Conservation (phyloP, 2,797 vertebrate species). For the Lemur catta region DNA sequence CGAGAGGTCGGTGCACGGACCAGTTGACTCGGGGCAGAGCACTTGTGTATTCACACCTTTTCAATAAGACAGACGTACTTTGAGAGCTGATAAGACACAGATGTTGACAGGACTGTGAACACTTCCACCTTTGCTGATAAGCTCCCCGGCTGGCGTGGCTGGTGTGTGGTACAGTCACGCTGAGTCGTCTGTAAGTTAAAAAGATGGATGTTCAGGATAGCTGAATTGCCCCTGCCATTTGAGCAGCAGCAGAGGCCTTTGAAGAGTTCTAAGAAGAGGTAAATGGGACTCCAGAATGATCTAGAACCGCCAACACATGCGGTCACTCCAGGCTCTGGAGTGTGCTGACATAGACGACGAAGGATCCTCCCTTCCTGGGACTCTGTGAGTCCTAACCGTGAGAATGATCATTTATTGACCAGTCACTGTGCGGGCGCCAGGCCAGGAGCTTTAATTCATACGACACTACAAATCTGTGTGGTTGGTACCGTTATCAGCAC, state of each 20-base stretch:
- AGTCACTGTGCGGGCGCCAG: neutral
- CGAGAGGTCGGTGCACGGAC: too few relatives aligned
- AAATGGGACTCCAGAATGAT: neutral
- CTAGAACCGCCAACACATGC: neutral
- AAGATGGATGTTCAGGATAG: neutral
- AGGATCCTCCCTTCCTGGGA: neutral
- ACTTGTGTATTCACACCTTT: neutral
- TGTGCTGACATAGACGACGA: rapidly evolving
- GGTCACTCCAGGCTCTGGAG: neutral
- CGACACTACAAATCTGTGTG: neutral
- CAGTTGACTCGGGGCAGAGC: rapidly evolving
- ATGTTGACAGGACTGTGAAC: neutral
- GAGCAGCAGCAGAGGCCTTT: neutral
- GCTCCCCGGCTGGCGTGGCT: neutral
- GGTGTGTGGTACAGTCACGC: rapidly evolving
- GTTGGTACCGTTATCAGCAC: neutral
- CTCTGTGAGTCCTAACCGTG: neutral
- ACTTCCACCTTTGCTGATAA: neutral
- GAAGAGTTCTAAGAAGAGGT: neutral
- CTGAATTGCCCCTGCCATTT: neutral
- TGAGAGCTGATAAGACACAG: neutral
- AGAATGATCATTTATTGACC: neutral
- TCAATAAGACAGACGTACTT: neutral
- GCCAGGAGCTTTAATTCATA: neutral
- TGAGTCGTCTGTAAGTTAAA: neutral